These are phyloP conservation scores for Chloroceryle inda DNA, from an alignment of 2,797 vertebrate genomes.

Conservation along the genomic window DNA sequence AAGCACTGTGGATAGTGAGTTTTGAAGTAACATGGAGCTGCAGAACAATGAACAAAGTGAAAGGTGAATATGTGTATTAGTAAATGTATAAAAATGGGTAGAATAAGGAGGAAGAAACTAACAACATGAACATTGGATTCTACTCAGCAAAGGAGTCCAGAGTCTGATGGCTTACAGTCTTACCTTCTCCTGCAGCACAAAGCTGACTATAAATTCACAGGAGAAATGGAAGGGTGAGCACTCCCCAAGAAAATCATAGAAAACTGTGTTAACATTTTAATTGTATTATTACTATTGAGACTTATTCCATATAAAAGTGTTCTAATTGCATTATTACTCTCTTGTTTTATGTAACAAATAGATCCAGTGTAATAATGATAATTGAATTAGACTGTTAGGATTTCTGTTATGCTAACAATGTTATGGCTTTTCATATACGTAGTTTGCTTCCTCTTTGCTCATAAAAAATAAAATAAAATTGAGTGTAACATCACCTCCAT, in stretches of 20 bases:
- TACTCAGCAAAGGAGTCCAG: fast-evolving
- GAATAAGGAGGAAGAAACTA: not conserved
- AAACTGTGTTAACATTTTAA: not conserved
- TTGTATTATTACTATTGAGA: not conserved
- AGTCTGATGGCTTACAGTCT: not conserved
- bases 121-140: not conserved
- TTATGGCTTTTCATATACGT: not conserved
- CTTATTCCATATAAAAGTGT: not conserved
- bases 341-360: not conserved
- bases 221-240: not conserved
- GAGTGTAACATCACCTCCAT: not conserved
- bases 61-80: not conserved
- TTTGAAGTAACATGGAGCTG: not conserved
- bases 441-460: not conserved
- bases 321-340: not conserved
- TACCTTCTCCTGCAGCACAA: not conserved
- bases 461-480: not conserved
- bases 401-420: not conserved
- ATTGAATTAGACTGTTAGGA: not conserved
- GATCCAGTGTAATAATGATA: not conserved
- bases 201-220: not conserved
- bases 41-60: not conserved
- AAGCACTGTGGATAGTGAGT: not conserved
- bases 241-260: not conserved
- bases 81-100: not conserved